Conservation (phyloP, 2,888 invertebrate genomes). For the Morpho deidamia region DNA sequence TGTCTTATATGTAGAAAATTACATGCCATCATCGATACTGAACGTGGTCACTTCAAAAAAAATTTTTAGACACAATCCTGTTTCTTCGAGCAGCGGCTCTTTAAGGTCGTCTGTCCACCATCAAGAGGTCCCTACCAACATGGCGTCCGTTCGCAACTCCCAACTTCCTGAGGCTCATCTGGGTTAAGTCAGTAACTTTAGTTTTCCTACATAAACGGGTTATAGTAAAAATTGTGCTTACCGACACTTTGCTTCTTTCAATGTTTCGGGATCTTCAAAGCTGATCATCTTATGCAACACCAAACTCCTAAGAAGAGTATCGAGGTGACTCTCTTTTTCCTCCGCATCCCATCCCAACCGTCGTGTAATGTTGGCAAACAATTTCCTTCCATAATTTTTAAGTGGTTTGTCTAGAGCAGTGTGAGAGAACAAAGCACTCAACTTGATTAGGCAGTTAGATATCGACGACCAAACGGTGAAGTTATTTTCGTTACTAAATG, state of each 20-base stretch:
- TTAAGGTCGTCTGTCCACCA: too few species aligned
- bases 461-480: constrained; percentile 96
- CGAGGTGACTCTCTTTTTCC: constrained; percentile 90
- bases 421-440: constrained; percentile 87
- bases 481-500: constrained; percentile 91
- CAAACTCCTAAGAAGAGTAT: constrained; percentile 90
- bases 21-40: too few species aligned
- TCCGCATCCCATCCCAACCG: constrained; percentile 92
- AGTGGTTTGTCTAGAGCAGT: constrained; percentile 86
- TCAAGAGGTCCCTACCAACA: too few species aligned
- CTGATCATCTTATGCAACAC: constrained; percentile 90
- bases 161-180: too few species aligned
- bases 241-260: constrained; percentile 86
- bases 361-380: constrained; percentile 85
- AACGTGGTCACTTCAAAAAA: too few species aligned
- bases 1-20: too few species aligned
- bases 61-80: too few species aligned
- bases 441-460: constrained; percentile 86
- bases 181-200: too few species aligned
- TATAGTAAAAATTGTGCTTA: constrained; percentile 34
- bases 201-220: too few species aligned
- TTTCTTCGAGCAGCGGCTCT: too few species aligned
- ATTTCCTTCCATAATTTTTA: constrained; percentile 84
- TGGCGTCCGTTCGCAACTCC: too few species aligned
- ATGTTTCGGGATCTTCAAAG: constrained; percentile 87